Evolutionary conservation across 1,140 invertebrate genomes (phyloP).

Genomic region (Gryllus bimaculatus): DNA sequence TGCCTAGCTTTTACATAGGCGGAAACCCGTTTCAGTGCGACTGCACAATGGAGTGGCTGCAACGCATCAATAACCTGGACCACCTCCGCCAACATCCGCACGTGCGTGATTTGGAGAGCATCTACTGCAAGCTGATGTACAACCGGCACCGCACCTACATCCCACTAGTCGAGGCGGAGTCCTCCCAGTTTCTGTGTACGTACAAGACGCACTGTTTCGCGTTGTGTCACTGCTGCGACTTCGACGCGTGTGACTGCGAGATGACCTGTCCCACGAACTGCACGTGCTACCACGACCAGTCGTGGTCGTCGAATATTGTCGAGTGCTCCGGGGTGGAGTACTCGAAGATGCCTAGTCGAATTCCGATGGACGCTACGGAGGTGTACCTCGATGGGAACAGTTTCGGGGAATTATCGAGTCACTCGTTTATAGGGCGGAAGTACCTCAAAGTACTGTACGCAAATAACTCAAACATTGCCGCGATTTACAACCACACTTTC

Average conservation of each 20-base stretch:
- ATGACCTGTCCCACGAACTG: slow-evolving; percentile 91
- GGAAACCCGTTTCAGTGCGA: slow-evolving; percentile 82
- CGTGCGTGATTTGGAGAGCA: slow-evolving; percentile 83
- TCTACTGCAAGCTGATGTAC: slow-evolving; percentile 83
- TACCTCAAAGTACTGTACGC: slow-evolving; percentile 76
- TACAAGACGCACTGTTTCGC: slow-evolving; percentile 90
- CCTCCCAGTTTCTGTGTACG: slow-evolving; percentile 82
- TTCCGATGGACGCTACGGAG: slow-evolving; percentile 91
- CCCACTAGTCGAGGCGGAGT: slow-evolving; percentile 70
- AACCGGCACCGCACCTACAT: slow-evolving; percentile 70
- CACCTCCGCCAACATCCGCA: slow-evolving; percentile 71
- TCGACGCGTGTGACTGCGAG: slow-evolving; percentile 90
- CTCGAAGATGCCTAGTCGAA: slow-evolving; percentile 68
- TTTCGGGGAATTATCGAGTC: slow-evolving; percentile 73
- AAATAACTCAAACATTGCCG: slow-evolving; percentile 78
- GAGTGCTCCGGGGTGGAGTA: slow-evolving; percentile 77
- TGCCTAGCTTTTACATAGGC: slow-evolving; percentile 79
- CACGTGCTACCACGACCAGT: slow-evolving; percentile 88
- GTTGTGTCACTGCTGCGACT: slow-evolving; percentile 88
- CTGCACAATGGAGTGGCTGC: slow-evolving; percentile 81
- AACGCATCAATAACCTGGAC: slow-evolving; percentile 56
- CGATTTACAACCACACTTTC: slow-evolving; percentile 81
- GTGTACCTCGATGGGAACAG: slow-evolving; percentile 87
- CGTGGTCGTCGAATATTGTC: slow-evolving; percentile 87
- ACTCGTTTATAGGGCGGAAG: slow-evolving; percentile 84